phyloP scores from a whole-genome alignment of 2,888 invertebrate genomes.

The Zhuqinia jingwanae region DNA sequence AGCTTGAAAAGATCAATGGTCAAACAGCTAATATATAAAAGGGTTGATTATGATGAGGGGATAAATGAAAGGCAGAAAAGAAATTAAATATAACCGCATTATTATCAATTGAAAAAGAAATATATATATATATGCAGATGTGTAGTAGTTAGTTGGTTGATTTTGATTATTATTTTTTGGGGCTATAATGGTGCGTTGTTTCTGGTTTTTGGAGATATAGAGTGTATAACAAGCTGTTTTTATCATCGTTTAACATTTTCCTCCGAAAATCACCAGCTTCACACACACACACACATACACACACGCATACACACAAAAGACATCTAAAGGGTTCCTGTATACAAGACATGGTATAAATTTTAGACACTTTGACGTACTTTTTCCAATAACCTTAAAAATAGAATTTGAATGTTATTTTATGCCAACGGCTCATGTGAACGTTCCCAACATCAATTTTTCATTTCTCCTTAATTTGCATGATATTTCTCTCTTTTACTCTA shows the following conservation, averaged over 20 bases:
- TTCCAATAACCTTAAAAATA: too few relatives aligned
- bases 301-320: too few relatives aligned
- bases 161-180: constrained; percentile 17
- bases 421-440: too few relatives aligned
- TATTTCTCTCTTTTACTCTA: too few relatives aligned
- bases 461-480: constrained; percentile 51
- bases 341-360: too few relatives aligned
- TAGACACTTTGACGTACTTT: too few relatives aligned
- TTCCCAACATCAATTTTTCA: constrained; percentile 16
- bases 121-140: background rate
- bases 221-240: constrained; percentile 10
- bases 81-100: background rate
- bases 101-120: constrained; percentile 1
- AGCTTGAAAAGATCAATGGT: constrained; percentile 47
- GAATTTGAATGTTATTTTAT: too few relatives aligned
- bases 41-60: constrained; percentile 14
- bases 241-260: constrained; percentile 35
- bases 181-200: background rate
- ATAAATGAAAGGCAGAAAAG: constrained; percentile 18
- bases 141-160: too few relatives aligned
- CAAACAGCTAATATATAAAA: constrained; percentile 27
- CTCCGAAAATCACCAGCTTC: background rate
- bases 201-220: too few relatives aligned
- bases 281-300: too few relatives aligned
- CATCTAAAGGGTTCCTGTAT: too few relatives aligned